phyloP scores from a whole-genome alignment of 30 jellyfish, hydroid and myxozoan species.

The Turritopsis dohrnii region DNA sequence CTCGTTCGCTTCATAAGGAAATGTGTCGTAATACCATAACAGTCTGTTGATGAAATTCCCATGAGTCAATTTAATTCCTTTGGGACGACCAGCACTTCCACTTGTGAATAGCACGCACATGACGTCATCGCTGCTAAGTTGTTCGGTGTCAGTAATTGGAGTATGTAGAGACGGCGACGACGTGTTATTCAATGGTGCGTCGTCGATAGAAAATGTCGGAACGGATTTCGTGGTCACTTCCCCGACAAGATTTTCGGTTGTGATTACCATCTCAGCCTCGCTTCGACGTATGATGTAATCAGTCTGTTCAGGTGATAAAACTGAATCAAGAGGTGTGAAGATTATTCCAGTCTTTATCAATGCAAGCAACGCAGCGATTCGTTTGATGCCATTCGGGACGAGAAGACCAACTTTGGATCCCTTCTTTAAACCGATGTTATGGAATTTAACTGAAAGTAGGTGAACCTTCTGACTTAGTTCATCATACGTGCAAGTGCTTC shows the following conservation, averaged over 20 bases:
- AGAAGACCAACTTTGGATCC: constrained; percentile 16
- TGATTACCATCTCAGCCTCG: not conserved
- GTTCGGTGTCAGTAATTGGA: not conserved
- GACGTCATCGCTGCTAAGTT: not conserved
- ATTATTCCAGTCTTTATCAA: not conserved
- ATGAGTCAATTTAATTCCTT: constrained; percentile 1
- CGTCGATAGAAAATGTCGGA: not conserved
- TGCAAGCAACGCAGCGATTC: constrained; percentile 6
- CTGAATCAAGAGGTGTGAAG: constrained; percentile 12
- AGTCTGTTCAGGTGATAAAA: not conserved
- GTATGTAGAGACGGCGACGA: not conserved
- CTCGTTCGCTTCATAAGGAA: constrained; percentile 5
- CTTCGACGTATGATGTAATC: not conserved
- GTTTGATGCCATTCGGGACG: constrained; percentile 13
- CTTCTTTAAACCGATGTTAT: constrained; percentile 1
- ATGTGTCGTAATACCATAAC: not conserved
- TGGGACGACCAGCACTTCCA: constrained; percentile 7
- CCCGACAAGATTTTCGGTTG: not conserved
- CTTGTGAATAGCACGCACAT: not conserved
- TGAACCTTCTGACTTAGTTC: constrained; percentile 10
- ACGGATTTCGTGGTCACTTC: not conserved
- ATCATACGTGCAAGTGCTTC: not conserved
- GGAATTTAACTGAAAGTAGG: not conserved
- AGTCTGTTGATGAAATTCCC: not conserved
- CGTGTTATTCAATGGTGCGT: not conserved